A percentile compares a stretch with the other conserved stretches of the same genome.
phyloP scores from a whole-genome alignment of 2,888 invertebrate species.

The Synergus itoensis region DNA sequence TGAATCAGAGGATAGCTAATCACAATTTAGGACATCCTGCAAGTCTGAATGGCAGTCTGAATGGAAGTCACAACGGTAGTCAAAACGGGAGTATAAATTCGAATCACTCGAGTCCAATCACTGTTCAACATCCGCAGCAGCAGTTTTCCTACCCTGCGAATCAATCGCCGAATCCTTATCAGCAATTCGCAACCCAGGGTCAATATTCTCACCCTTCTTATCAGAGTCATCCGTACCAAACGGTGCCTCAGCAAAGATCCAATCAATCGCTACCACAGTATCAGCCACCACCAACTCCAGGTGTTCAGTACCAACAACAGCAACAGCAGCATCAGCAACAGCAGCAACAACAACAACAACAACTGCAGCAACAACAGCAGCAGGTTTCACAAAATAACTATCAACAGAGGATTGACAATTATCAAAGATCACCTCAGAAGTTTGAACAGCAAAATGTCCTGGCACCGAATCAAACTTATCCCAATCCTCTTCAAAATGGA shows the following conservation, averaged over 20 bases:
- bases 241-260: conserved; percentile 63
- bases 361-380: conserved; percentile 51
- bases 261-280: conserved; percentile 76
- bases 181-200: conserved; percentile 66
- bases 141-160: conserved; percentile 65
- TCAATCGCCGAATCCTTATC: conserved; percentile 70
- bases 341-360: conserved; percentile 50
- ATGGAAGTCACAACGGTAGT: background rate
- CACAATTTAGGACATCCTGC: conserved; percentile 55
- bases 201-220: conserved; percentile 64
- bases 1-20: conserved; percentile 68
- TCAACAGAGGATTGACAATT: conserved; percentile 63
- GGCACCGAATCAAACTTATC: conserved; percentile 71
- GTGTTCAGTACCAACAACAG: conserved; percentile 68
- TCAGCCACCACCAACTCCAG: conserved; percentile 76
- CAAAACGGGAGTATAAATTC: conserved; percentile 16
- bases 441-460: conserved; percentile 74
- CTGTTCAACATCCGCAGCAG: conserved; percentile 72
- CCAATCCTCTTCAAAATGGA: conserved; percentile 71
- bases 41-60: background rate
- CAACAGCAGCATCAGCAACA: conserved; percentile 60
- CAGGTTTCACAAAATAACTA: conserved; percentile 60
- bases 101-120: conserved; percentile 67
- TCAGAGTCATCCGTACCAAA: conserved; percentile 69
- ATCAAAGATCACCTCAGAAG: conserved; percentile 77